Evolutionary conservation across 2,888 invertebrate genomes (phyloP).

Genomic region (Aleiodes alternator): DNA sequence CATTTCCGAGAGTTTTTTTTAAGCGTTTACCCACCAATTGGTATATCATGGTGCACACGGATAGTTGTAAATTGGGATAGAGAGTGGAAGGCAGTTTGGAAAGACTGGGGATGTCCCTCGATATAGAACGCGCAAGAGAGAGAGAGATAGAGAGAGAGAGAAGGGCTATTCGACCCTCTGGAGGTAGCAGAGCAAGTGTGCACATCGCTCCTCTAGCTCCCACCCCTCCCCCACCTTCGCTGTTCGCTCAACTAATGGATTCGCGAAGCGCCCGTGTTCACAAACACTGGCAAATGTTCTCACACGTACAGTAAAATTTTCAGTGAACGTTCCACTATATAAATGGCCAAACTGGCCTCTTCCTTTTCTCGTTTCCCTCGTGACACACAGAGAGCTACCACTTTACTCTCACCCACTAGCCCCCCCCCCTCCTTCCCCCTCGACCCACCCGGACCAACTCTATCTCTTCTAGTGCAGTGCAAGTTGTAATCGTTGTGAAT

Average conservation of each 20-base stretch:
- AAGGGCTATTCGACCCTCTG: slow-evolving; percentile 12
- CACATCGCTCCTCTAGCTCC: slow-evolving; percentile 2
- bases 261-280: slow-evolving; percentile 62
- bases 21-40: slow-evolving; percentile 32
- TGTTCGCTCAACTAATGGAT: slow-evolving; percentile 62
- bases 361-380: slow-evolving; percentile 19
- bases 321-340: background rate
- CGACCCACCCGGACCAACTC: background rate
- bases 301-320: slow-evolving; percentile 23
- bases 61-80: slow-evolving; percentile 16
- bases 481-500: slow-evolving; percentile 16
- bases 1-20: slow-evolving; percentile 1
- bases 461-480: background rate
- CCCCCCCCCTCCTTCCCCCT: too few species aligned
- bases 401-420: background rate
- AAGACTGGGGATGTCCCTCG: background rate
- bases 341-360: slow-evolving; percentile 28
- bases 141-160: background rate
- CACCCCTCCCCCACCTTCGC: background rate
- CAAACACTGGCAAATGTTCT: slow-evolving; percentile 53
- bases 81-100: slow-evolving; percentile 9
- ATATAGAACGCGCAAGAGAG: too few species aligned
- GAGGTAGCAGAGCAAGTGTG: slow-evolving; percentile 36
- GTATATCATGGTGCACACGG: slow-evolving; percentile 27
- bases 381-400: slow-evolving; percentile 1